Conservation (phyloP, 2,797 vertebrate genomes). For the Bovichtus diacanthus region DNA sequence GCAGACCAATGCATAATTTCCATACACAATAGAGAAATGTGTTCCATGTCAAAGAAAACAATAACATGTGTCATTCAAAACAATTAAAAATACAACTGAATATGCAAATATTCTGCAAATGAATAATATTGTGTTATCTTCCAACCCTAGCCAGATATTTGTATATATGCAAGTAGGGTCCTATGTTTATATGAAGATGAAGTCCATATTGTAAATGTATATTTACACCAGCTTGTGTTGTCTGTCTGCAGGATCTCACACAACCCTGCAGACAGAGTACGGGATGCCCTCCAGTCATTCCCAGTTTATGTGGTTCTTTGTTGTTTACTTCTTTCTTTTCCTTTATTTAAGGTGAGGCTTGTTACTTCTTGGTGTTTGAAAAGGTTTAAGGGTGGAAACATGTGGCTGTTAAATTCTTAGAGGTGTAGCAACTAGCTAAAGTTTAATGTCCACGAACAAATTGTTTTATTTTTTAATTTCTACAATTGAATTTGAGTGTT, state of each 20-base stretch:
- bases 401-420: neutral
- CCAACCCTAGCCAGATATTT: neutral
- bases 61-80: neutral
- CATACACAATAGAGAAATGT: neutral
- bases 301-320: constrained; percentile 99
- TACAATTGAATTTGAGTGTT: neutral
- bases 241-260: constrained; percentile 87
- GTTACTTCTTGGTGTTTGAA: neutral
- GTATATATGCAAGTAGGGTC: neutral
- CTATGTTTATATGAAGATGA: neutral
- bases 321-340: constrained; percentile 98
- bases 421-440: neutral
- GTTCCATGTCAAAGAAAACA: neutral
- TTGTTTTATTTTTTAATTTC: neutral
- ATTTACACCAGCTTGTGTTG: constrained; percentile 15
- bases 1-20: neutral
- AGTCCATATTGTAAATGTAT: constrained; percentile 5
- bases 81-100: neutral
- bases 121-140: neutral
- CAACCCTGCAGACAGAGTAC: constrained; percentile 91
- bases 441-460: neutral
- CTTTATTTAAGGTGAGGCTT: constrained; percentile 97
- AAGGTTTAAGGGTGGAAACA: neutral
- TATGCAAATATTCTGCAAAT: neutral
- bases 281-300: constrained; percentile 99